Percentiles rank a stretch among this genome's conserved stretches.
Evolutionary conservation across 2,888 invertebrate genomes (phyloP).

Genomic region (Phania funesta): DNA sequence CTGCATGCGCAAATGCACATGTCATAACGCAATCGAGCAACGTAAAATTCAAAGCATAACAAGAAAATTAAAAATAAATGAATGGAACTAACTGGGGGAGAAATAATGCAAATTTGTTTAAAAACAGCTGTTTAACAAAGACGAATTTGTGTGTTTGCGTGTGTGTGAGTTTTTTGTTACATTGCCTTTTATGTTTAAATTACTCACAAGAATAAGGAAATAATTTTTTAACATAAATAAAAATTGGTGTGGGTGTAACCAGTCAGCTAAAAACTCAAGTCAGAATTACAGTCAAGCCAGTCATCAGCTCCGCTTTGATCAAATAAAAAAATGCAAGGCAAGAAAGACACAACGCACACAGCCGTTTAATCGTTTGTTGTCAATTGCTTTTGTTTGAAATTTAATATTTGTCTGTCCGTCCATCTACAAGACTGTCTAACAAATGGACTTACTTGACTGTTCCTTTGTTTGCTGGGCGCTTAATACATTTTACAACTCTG

Average conservation of each 20-base stretch:
- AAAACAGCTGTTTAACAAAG: conserved; percentile 61
- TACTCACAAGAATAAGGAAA: conserved; percentile 39
- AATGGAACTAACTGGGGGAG: conserved; percentile 13
- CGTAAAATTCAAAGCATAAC: neutral
- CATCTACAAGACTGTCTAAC: neutral
- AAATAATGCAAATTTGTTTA: conserved; percentile 2
- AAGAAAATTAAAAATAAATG: neutral
- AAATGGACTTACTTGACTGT: neutral
- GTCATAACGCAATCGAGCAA: conserved; percentile 32
- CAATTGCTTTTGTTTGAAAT: conserved; percentile 58
- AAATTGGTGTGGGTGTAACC: conserved; percentile 48
- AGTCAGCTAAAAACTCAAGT: conserved; percentile 21
- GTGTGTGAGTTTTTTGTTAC: neutral
- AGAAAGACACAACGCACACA: conserved; percentile 22
- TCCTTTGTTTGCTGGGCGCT: conserved; percentile 9
- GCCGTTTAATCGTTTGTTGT: conserved; percentile 53
- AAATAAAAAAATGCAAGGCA: conserved; percentile 27
- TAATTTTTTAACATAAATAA: conserved; percentile 36
- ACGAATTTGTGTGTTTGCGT: neutral
- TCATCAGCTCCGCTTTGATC: conserved; percentile 7
- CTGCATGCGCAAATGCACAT: conserved; percentile 35
- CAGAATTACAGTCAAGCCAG: conserved; percentile 12
- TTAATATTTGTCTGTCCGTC: conserved; percentile 37
- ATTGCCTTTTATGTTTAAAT: conserved; percentile 4
- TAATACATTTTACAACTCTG: conserved; percentile 33